Evolutionary conservation across 2,797 vertebrate genomes (phyloP), one percentile per base, ranked within the genome.

Genomic region (Melanotaenia boesemani): DNA sequence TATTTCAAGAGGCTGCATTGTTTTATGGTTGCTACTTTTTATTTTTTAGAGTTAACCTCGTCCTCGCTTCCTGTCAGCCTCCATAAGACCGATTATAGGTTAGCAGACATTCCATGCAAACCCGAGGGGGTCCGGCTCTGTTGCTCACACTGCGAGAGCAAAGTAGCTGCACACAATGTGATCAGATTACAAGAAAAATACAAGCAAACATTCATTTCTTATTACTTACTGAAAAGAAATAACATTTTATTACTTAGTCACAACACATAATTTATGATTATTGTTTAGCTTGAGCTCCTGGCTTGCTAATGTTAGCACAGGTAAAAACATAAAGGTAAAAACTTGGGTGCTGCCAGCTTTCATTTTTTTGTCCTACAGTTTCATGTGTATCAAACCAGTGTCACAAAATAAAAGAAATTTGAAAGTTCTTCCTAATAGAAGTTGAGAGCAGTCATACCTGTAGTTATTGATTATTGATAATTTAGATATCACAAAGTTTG

Each of bases 11-110:
- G 67, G 70, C 50, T 48, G 32, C 10, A 41, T 77, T 86, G 80
- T 90, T 91, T 93, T 92, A 92, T 86, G 72, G 77, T 76, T 13
- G 77, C 83, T 76, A 77, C 54, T 74, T 87, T 88, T 90, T 89
- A 82, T 84, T 77, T 84, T 82, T 77, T 64, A n/a, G 46, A 72
- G 81, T 80, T 83, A 85, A 89, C 88, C 74, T 80, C 79, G 67
- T 60, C 62, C 83, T 88, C 72, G 79, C 90, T 90, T 92, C 91
- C 86, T 92, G 84, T 80, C 84, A 80, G 61, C 75, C 72, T 67
- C 73, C 79, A 24, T 50, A 65, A 48, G 28, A 54, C 18, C 10
- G 22, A 63, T 59, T 71, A 37, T 56, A 67, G 63, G 64, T 41
- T 22, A 50, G 58, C 30, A 30, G 22, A 67, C 69, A 82, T 85